These are phyloP conservation scores for Encarsia formosa DNA, from an alignment of 2,888 invertebrate genomes.

Conservation along the genomic window DNA sequence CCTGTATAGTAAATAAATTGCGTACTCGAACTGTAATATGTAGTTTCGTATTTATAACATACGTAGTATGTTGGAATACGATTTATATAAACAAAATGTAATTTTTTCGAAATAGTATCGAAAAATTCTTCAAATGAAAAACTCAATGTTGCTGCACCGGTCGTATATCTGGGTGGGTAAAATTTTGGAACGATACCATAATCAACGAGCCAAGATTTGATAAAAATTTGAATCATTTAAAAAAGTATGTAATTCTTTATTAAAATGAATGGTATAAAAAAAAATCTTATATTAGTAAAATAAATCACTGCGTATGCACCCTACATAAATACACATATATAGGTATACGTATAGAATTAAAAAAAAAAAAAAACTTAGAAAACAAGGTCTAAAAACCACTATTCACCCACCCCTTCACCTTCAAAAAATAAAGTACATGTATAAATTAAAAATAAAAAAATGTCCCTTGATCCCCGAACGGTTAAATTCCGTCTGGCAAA, in stretches of 20 bases:
- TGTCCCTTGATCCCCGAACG: background rate
- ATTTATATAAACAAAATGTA: constrained; percentile 7
- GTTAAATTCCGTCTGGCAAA: constrained; percentile 13
- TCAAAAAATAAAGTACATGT: constrained; percentile 9
- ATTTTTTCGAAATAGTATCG: background rate
- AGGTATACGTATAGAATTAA: constrained; percentile 45
- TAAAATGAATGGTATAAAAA: constrained; percentile 35
- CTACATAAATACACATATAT: constrained; percentile 42
- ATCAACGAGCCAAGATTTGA: background rate
- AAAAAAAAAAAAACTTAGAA: constrained; percentile 44
- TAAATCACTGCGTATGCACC: constrained; percentile 44
- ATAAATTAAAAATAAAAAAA: constrained; percentile 4
- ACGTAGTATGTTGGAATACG: constrained; percentile 33
- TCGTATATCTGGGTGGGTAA: no score
- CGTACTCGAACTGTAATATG: constrained; percentile 31
- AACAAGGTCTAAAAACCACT: constrained; percentile 32
- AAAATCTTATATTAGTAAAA: constrained; percentile 33
- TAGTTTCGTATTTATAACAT: constrained; percentile 44
- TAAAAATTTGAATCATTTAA: background rate
- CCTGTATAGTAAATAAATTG: constrained; percentile 32
- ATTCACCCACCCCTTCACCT: background rate
- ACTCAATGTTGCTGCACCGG: constrained; percentile 5
- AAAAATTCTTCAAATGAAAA: no score
- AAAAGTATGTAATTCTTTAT: constrained; percentile 25
- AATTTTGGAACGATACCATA: background rate